These are phyloP conservation scores for Drosophila seguyi DNA, from an alignment of 1,140 invertebrate genomes.

Conservation along the genomic window DNA sequence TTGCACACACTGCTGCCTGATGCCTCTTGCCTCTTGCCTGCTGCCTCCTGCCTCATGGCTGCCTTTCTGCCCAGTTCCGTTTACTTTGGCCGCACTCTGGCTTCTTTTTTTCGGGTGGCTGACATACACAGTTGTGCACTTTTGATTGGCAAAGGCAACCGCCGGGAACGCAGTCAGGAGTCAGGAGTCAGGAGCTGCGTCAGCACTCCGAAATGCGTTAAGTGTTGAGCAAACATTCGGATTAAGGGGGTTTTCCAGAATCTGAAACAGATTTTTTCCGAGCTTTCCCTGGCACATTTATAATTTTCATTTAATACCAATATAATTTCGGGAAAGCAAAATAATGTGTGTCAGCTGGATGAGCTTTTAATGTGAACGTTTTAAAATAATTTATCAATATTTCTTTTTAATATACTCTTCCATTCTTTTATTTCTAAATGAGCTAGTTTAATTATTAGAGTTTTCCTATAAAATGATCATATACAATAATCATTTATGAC, in stretches of 20 bases:
- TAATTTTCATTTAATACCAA: not conserved
- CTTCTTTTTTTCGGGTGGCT: conserved; percentile 25
- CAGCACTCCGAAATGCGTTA: conserved; percentile 47
- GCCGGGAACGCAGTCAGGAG: conserved; percentile 15
- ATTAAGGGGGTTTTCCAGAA: conserved; percentile 13
- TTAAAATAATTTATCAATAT: not conserved
- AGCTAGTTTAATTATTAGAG: too few relatives aligned
- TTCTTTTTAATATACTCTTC: too few relatives aligned
- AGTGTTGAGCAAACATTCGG: conserved; percentile 46
- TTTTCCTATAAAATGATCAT: too few relatives aligned
- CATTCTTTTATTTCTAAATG: too few relatives aligned
- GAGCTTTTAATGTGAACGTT: not conserved
- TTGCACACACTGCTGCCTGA: conserved; percentile 56
- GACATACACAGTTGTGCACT: conserved; percentile 55
- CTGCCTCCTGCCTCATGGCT: conserved; percentile 14
- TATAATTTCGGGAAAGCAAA: not conserved
- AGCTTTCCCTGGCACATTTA: not conserved
- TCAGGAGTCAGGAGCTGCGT: conserved; percentile 20
- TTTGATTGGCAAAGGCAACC: conserved; percentile 58
- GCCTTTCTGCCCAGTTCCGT: conserved; percentile 24
- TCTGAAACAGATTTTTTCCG: not conserved
- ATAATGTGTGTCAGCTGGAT: not conserved
- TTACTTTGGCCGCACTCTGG: conserved; percentile 42
- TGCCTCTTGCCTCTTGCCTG: conserved; percentile 1
- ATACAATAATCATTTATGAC: too few relatives aligned